Percentiles rank a stretch among this genome's conserved stretches.
Conservation (phyloP, 2,888 invertebrate genomes). For the Nasonia oneida region DNA sequence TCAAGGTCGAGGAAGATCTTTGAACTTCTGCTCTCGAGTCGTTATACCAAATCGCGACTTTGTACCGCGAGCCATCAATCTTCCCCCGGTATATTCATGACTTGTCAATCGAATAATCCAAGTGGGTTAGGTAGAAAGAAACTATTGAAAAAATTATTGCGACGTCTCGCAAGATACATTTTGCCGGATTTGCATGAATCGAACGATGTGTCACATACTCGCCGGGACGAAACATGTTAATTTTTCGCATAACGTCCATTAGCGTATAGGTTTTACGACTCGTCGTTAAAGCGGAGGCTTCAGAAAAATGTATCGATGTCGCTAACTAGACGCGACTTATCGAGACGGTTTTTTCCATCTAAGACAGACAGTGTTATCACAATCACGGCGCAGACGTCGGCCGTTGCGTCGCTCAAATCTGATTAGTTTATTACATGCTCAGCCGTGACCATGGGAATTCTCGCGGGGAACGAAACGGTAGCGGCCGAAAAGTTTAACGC, state of each 20-base stretch:
- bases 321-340: background rate
- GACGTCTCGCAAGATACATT: too few species aligned
- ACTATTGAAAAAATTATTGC: background rate
- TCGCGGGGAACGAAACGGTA: background rate
- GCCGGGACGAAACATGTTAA: too few species aligned
- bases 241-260: conserved; percentile 15
- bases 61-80: background rate
- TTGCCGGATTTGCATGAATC: too few species aligned
- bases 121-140: background rate
- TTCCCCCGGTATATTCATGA: background rate
- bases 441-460: conserved; percentile 9
- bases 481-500: background rate
- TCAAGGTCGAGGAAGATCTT: background rate
- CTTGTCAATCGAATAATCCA: background rate
- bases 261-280: conserved; percentile 30
- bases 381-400: background rate
- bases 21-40: background rate
- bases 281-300: background rate
- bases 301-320: background rate
- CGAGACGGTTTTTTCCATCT: background rate
- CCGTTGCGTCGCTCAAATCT: background rate
- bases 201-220: too few species aligned
- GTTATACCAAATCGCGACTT: too few species aligned
- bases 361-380: background rate
- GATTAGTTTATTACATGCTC: background rate